Evolutionary conservation across 2,113 vertebrate species (phyloP), one percentile per base, ranked within the genome.

Genomic region (Potamarius usumacintae): DNA sequence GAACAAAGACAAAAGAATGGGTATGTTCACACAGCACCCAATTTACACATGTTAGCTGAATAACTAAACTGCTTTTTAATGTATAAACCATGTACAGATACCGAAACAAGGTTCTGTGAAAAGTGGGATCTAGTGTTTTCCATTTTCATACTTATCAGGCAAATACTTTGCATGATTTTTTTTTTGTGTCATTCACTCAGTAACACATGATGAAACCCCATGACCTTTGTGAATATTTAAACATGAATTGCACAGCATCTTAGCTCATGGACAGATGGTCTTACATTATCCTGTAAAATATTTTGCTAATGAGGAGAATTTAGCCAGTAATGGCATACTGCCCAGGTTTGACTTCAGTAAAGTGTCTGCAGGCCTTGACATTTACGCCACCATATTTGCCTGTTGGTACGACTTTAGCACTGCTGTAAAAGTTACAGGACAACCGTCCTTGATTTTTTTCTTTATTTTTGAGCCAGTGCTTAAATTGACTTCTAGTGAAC

Each of bases 1-100:
- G 86, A 88, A 88, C 81, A 90, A 88, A 88, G 74, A 52, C 50
- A 82, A 79, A 77, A 60, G 30, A 88, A 85, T 88, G 63, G 72
- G n/a, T 22, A 77, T 60, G 69, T 88, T 79, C 76, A 77, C 69
- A 78, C 63, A 79, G 30, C 65, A 83, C 55, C 78, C 76, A 69
- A 81, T 72, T 86, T 63, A 71, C 84, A 86, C 50, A 72, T 82
- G 55, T 83, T 72, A 86, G 27, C 72, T 83, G 48, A 60, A 42
- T 84, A 85, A 88, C 27, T 42, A 42, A 22, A 34, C 78, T 34
- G n/a, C 2, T 58, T 78, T n/a, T 80, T 34, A 30, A 34, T 55
- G 8, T 63, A 79, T 65, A 58, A 85, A 17, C 53, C 53, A 62
- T 48, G 0, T 27, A 18, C 57, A 69, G 50, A 60, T 48, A 22